A percentile compares a stretch with the other conserved stretches of the same genome.
Evolutionary conservation across 2,797 vertebrate genomes (phyloP).

Genomic region (Crotalus adamanteus): DNA sequence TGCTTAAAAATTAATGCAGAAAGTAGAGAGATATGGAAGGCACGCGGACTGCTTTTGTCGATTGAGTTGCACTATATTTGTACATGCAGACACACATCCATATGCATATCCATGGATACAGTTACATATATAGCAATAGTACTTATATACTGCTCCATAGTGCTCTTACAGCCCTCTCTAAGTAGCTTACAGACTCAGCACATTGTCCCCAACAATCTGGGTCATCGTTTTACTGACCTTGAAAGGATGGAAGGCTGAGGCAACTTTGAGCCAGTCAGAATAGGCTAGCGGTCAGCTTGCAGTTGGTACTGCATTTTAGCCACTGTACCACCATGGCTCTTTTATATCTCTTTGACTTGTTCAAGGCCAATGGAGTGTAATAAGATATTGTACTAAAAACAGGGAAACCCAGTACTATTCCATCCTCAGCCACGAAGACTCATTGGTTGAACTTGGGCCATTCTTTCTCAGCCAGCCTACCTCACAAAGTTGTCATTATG

Average conservation of each 20-base stretch:
- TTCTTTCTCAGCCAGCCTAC: neutral
- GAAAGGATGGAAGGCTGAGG: neutral
- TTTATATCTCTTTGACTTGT: neutral
- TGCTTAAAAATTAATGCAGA: neutral
- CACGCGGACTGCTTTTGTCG: rapidly evolving
- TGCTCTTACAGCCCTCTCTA: neutral
- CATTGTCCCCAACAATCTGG: neutral
- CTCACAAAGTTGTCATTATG: neutral
- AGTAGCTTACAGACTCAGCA: neutral
- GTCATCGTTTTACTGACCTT: neutral
- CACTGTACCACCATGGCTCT: neutral
- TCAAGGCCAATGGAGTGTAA: neutral
- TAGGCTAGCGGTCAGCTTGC: neutral
- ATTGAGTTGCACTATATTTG: neutral
- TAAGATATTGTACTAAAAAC: neutral
- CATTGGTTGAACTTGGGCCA: neutral
- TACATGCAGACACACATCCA: neutral
- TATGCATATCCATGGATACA: neutral
- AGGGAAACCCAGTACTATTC: neutral
- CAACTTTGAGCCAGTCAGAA: neutral
- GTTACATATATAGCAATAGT: neutral
- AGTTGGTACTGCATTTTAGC: neutral
- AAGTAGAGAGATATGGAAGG: neutral
- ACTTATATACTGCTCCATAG: neutral
- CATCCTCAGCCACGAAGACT: neutral